Evolutionary conservation across 2,797 vertebrate genomes (phyloP).

Genomic region (Neosilurus mollespiculum): DNA sequence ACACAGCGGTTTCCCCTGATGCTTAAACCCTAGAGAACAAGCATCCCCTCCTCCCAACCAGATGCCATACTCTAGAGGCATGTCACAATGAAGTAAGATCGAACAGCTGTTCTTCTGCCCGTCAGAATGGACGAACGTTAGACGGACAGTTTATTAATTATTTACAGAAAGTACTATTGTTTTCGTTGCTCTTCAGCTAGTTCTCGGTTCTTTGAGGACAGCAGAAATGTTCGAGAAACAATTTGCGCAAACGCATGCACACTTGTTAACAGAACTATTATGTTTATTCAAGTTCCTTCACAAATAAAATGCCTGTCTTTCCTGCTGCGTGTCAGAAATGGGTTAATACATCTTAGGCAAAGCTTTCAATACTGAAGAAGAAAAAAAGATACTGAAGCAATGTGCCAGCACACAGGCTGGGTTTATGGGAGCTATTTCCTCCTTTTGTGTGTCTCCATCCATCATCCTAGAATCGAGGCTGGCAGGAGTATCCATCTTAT

Average conservation of each 20-base stretch:
- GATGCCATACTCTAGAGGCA: slow-evolving; percentile 80
- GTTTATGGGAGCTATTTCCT: slow-evolving; percentile 45
- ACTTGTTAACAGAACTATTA: slow-evolving; percentile 8
- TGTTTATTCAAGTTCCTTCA: slow-evolving; percentile 17
- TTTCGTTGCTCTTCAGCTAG: slow-evolving; percentile 14
- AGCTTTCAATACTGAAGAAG: slow-evolving; percentile 12
- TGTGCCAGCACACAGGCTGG: slow-evolving; percentile 40
- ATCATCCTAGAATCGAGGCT: slow-evolving; percentile 45
- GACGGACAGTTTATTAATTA: slow-evolving; percentile 79
- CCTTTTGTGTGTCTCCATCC: slow-evolving; percentile 50
- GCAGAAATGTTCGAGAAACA: neutral
- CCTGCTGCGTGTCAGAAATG: slow-evolving; percentile 28
- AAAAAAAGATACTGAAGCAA: slow-evolving; percentile 11
- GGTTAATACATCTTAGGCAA: slow-evolving; percentile 39
- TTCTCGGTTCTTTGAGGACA: neutral
- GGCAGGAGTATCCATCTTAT: slow-evolving; percentile 54
- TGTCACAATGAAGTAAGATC: slow-evolving; percentile 60
- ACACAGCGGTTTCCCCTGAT: slow-evolving; percentile 77
- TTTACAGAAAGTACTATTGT: slow-evolving; percentile 63
- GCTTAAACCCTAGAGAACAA: slow-evolving; percentile 67
- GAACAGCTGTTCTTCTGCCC: slow-evolving; percentile 77
- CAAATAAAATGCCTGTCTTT: slow-evolving; percentile 17
- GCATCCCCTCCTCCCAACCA: slow-evolving; percentile 66
- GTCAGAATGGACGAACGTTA: slow-evolving; percentile 70
- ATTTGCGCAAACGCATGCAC: neutral